Base-by-base conservation (phyloP, 2,113 vertebrate species). In the Fulmarus glacialis region DNA sequence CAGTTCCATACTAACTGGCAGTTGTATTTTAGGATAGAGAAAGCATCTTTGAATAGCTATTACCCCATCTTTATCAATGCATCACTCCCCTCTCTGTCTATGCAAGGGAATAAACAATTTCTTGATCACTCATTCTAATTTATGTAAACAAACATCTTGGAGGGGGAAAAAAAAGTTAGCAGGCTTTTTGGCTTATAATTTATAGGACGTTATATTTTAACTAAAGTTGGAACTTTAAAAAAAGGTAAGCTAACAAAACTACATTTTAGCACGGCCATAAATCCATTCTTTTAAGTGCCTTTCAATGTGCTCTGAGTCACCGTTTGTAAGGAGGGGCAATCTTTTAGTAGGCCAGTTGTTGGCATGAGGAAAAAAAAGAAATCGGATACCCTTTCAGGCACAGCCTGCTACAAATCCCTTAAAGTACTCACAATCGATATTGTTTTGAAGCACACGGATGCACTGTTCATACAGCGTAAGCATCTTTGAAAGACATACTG, bases 381-480 rank as follows among this genome's bases (percentile, higher is more conserved):
- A 32, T 22, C 24, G 29, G 12, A 84, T 42, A 73, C 2, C 3
- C 42, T 58, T 87, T 30, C 23, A 90, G 43, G 34, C 43, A 77
- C 18, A 66, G n/a, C 34, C 40, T 70, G 47, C n/a, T 70, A 85
- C n/a, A 92, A 85, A 90, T 45, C 4, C 40, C 43, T 79, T 34
- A 5, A 79, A 81, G 29, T 88, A 98, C 99, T 99, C 95, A 99
- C 99, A 97, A 47, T 99, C 98, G 22, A 99, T 99, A 87, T 99
- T 99, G 97, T 99, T 99, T 95, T 99, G 99, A 53, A 99, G 99
- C 5, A 98, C 82, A 12, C 99, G 98, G 87, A 99, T 98, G 88
- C 99, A 99, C 95, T 99, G 99, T 53, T 99, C 98, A 95, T 99
- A 98, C 50, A 99, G 93, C 0, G 98, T 98, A 95, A 99, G 98